Base-by-base conservation (phyloP, 2,888 invertebrate species). In the Tenthredo distinguenda region DNA sequence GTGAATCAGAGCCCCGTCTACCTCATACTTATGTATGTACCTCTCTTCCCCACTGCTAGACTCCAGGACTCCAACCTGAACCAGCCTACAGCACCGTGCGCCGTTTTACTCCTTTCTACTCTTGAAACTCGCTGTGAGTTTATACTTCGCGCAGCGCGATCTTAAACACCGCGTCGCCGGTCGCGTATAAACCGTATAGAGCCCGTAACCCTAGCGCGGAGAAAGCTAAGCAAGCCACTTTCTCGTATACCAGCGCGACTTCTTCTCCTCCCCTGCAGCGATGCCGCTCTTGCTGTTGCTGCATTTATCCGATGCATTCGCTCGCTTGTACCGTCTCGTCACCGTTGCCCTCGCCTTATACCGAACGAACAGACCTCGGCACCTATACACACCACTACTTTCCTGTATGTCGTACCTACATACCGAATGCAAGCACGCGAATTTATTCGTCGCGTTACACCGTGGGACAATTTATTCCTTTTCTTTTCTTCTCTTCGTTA, bases 261-360 rank as follows among this genome's bases (percentile, higher is more conserved):
- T 34, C 58, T 55, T 34, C 79, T 79, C n/a, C 55, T 55, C 6
- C 40, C 82, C 26, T 47, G 55, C n/a, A 47, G 47, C 47, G 6
- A 72, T 40, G 90, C 90, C 90, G 88, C 89, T 91, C 92, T 92
- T 92, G 92, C 92, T 92, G 92, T 92, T 92, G 91, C 90, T 89
- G 90, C 90, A 87, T 77, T 55, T 81, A 81, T 77, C 40, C n/a
- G 62, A 62, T 81, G 81, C 81, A 81, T 81, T 81, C 62, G 62
- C 37, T 58, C 31, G 50, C 37, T 26, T 55, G 6, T 50, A 55
- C 6, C 55, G 26, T 21, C 79, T 55, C 26, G 55, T 37, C 50
- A 18, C 15, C 37, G 79, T 79, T n/a, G 15, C 31, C 26, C 15
- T 68, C 15, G 31, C 31, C 21, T 68, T 68, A 68, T 31, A 68